Evolutionary conservation across 1,140 invertebrate genomes (phyloP), one percentile per base, ranked within the genome.

Genomic region (Oryctes rhinoceros): DNA sequence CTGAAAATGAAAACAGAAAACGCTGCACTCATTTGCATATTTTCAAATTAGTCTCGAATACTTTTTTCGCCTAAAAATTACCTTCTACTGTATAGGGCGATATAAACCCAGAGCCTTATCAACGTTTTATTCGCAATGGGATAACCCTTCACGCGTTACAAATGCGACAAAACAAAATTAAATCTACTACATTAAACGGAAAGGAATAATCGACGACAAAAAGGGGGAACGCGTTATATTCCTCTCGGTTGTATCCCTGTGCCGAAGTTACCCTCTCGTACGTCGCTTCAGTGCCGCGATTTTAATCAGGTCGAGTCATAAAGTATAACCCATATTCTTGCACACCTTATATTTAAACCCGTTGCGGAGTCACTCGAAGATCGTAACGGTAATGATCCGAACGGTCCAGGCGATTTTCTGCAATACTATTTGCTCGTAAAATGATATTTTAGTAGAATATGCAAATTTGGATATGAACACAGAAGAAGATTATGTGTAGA

Each of bases 91-190:
- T 67, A 67, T 30, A 20, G 9, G n/a, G 6, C n/a, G n/a, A 67
- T 13, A 67, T 67, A 67, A 67, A 67, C 10, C 62, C 10, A 18
- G n/a, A 30, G 62, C 10, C 62, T 67, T 67, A 67, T 67, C 62
- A 67, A 10, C 62, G 62, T 15, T 9, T n/a, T 67, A 67, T 67
- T 67, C 24, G 62, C 62, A 67, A 18, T 18, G 10, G 62, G 62
- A 67, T 67, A 67, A 67, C 62, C 3, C 62, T 15, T 3, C 24
- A 9, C 62, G 62, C n/a, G 24, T 20, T 67, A 67, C 24, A 30
- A 67, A 67, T 67, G 24, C 24, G 62, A 67, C 62, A 20, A 67
- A 67, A 67, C 62, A 9, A 20, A 67, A 67, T 67, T 67, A 67
- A 13, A 13, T 67, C 62, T 67, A 67, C 24, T 67, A 67, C 24